Base-by-base conservation (phyloP, 2,888 invertebrate genomes). In the Harmothoe impar region DNA sequence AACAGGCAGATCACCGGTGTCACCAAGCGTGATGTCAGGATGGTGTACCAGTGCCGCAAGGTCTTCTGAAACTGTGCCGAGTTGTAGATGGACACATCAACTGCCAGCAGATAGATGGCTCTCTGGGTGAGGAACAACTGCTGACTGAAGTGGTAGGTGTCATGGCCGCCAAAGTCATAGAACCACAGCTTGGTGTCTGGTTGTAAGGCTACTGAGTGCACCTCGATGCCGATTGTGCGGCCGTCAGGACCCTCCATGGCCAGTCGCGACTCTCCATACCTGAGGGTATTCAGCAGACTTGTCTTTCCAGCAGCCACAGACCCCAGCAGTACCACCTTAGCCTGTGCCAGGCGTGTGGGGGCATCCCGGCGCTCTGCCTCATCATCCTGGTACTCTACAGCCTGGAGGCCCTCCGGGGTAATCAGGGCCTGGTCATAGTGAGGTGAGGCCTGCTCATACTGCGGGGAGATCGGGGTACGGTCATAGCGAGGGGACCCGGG, bases 141-240 rank as follows among this genome's bases (percentile, higher is more conserved):
- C 51, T 84, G 84, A n/a, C 84, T 84, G 51, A 84, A 84, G 84
- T 84, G 84, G 25, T 84, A 84, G 0, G 84, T 84, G 51, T 84
- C 84, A 51, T 84, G 84, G 10, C 84, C 84, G 7, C 84, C 84
- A 43, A 84, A 84, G 25, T 84, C 84, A 43, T 84, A 84, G 51
- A 84, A 84, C 84, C 84, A 84, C 43, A 84, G 84, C 33, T 84
- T 84, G 43, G 84, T 84, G 33, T 84, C 84, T 15, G 84, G 84
- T 10, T 35, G 33, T 20, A 84, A 35, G 15, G 84, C 84, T 7
- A 84, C 84, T 0, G 84, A 84, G 25, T 84, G 84, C 23, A 84
- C 84, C 43, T 84, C 84, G 5, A 84, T 84, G 43, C 84, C 84
- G 33, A 84, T 84, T 0, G 84, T 84, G 12, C 84, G 43, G 10